Evolutionary conservation across 1,140 invertebrate genomes (phyloP), one percentile per base, ranked within the genome.

Genomic region (Scaptodrosophila lebanonensis): DNA sequence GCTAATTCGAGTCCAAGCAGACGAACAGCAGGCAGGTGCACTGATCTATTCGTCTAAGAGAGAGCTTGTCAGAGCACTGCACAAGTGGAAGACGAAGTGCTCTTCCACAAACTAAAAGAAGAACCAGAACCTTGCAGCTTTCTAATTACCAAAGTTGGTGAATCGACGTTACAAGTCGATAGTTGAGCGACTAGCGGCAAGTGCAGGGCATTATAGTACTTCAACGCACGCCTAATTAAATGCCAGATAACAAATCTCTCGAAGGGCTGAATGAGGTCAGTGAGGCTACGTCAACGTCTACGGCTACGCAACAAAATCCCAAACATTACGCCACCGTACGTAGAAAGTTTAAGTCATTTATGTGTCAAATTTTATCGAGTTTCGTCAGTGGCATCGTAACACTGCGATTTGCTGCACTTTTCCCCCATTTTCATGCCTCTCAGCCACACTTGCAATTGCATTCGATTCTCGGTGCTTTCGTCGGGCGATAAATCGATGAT

Each of bases 171-270:
- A 32, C 44, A 65, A 25, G 29, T 35, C 9, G 43, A 15, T 17
- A 35, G 12, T 13, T 36, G 13, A 15, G 22, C n/a, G 12, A 51
- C 9, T 9, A 9, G 20, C 39, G 44, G 8, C 33, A 53, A 52
- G n/a, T 48, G 35, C 30, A 3, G 20, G 60, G 48, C 61, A 73
- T 63, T 66, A 76, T 66, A n/a, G n/a, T 59, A 56, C 35, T 47
- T n/a, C 50, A 64, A 68, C 54, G 67, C 64, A 77, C 68, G 73
- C 56, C 75, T 79, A 79, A 77, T 77, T 77, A 79, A 73, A 66
- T 79, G 60, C 59, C 6, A 63, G 73, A 79, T 77, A 79, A 79
- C 73, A 61, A 72, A 58, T 58, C 53, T 57, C 16, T 58, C 43
- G 16, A 52, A 47, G 33, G 42, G 11, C 13, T 48, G 58, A 77